A percentile compares a stretch with the other conserved stretches of the same genome.
These are phyloP conservation scores for Cheilosia vernalis DNA, from an alignment of 2,888 invertebrate species.

Conservation along the genomic window DNA sequence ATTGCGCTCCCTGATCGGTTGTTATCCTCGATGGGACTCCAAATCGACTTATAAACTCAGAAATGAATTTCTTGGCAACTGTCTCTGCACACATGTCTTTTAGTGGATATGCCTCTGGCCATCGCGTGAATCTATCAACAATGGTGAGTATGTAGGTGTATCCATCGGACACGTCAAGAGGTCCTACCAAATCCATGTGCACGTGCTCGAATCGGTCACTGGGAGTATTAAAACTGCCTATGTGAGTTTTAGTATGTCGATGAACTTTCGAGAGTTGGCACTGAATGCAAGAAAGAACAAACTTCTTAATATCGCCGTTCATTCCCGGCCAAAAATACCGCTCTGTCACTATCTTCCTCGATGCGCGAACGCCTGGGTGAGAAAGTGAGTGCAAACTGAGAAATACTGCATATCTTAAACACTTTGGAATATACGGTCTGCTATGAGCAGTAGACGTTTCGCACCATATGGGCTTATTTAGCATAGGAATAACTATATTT, in stretches of 20 bases:
- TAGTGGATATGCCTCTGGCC: slow-evolving; percentile 21
- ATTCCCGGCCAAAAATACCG: too few relatives aligned
- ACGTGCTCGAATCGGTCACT: slow-evolving; percentile 13
- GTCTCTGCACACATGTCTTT: slow-evolving; percentile 8
- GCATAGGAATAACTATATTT: too few relatives aligned
- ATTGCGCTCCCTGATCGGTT: slow-evolving; percentile 24
- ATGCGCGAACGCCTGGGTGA: too few relatives aligned
- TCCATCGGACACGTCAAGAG: slow-evolving; percentile 55
- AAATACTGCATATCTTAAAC: too few relatives aligned
- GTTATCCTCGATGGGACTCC: slow-evolving; percentile 1
- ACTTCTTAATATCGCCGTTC: too few relatives aligned
- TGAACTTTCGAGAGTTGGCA: too few relatives aligned
- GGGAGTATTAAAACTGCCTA: slow-evolving; percentile 3
- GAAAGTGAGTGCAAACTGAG: too few relatives aligned
- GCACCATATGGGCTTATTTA: too few relatives aligned
- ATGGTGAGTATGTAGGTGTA: slow-evolving; percentile 76
- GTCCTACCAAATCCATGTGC: slow-evolving; percentile 10
- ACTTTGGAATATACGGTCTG: too few relatives aligned
- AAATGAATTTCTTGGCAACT: slow-evolving; percentile 5
- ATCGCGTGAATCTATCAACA: slow-evolving; percentile 75
- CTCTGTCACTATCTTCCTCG: too few relatives aligned
- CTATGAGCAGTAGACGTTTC: too few relatives aligned
- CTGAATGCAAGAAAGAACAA: too few relatives aligned
- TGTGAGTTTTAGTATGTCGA: neutral
- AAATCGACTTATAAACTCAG: slow-evolving; percentile 28